phyloP scores from a whole-genome alignment of 1,140 invertebrate genomes.

The Eciton burchellii region DNA sequence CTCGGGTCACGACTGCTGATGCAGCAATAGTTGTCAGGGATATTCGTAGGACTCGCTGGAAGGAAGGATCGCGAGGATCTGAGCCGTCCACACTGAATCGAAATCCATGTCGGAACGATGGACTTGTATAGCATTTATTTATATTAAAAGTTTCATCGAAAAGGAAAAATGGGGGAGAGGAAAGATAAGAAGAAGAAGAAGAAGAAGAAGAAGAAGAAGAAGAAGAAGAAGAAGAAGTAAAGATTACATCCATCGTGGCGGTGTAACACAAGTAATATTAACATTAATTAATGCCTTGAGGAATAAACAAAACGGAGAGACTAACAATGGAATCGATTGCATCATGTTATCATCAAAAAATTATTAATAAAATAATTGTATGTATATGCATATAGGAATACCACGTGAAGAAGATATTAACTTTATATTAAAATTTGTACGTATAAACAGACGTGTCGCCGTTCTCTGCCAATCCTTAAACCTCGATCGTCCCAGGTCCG shows the following conservation, averaged over 20 bases:
- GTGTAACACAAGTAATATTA: conserved; percentile 81
- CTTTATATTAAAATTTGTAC: conserved; percentile 75
- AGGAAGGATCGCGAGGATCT: conserved; percentile 47
- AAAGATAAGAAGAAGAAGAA: not conserved
- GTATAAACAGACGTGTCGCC: conserved; percentile 54
- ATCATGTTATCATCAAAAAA: conserved; percentile 67
- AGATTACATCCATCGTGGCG: conserved; percentile 63
- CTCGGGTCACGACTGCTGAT: not conserved
- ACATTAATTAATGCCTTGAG: conserved; percentile 76
- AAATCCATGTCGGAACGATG: too few relatives aligned
- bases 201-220: too few relatives aligned
- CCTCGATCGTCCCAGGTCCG: not conserved
- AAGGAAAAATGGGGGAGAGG: too few relatives aligned
- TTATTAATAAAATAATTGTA: conserved; percentile 74
- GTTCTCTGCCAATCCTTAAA: conserved; percentile 16
- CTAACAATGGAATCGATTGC: conserved; percentile 83
- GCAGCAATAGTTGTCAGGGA: not conserved
- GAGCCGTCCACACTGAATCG: not conserved
- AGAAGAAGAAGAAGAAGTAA: conserved; percentile 57
- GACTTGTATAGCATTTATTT: conserved; percentile 73
- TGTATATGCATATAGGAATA: conserved; percentile 68
- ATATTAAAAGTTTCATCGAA: conserved; percentile 72
- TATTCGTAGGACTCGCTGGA: conserved; percentile 31
- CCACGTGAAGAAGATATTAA: conserved; percentile 68
- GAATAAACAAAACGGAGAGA: conserved; percentile 61